Conservation (phyloP, 2,888 invertebrate species). For the Noctua fimbriata region DNA sequence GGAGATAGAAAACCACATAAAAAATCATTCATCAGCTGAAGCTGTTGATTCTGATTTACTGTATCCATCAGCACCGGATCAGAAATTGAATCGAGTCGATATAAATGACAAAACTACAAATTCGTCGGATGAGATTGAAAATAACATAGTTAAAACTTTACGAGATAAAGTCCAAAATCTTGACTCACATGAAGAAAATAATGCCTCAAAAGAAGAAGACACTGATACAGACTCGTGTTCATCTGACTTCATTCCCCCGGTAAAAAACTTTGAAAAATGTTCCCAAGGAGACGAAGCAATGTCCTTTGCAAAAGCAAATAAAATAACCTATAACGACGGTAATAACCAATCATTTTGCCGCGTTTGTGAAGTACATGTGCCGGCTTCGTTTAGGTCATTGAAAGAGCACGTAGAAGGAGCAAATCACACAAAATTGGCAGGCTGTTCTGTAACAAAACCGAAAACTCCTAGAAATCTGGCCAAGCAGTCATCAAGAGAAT, state of each 20-base stretch:
- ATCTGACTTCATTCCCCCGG: neutral
- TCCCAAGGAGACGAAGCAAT: neutral
- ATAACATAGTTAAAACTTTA: neutral
- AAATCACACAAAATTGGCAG: constrained; percentile 65
- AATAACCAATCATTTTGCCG: constrained; percentile 54
- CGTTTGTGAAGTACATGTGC: constrained; percentile 54
- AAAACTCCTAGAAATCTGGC: neutral
- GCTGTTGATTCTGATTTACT: constrained; percentile 30
- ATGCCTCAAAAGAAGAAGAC: neutral
- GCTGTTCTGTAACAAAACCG: neutral
- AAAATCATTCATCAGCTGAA: constrained; percentile 40
- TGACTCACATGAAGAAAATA: neutral
- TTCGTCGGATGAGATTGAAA: neutral
- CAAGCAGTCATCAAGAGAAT: constrained; percentile 20
- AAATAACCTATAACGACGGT: constrained; percentile 41
- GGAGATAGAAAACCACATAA: constrained; percentile 64
- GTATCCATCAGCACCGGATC: constrained; percentile 47
- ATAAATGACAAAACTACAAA: constrained; percentile 47
- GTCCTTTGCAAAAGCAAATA: constrained; percentile 44
- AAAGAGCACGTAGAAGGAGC: constrained; percentile 63
- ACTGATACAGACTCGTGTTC: neutral
- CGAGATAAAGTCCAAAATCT: neutral
- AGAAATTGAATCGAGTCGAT: constrained; percentile 47
- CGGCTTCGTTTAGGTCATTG: constrained; percentile 40
- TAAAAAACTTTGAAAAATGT: neutral